phyloP scores from a whole-genome alignment of 1,140 invertebrate genomes.

The Reticulitermes speratus region DNA sequence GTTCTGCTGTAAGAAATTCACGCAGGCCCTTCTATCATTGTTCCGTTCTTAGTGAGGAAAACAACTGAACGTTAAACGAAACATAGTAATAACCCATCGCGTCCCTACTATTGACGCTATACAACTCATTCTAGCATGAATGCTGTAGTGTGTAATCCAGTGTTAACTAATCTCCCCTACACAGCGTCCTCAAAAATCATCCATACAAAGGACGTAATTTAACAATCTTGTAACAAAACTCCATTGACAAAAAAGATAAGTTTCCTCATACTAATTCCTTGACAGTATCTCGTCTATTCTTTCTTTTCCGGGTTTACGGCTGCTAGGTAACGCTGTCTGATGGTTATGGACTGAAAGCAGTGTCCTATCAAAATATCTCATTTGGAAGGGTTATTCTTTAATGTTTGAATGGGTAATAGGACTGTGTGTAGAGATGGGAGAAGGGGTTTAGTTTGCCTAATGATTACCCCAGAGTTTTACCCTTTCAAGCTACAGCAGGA shows the following conservation, averaged over 20 bases:
- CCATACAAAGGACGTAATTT: background rate
- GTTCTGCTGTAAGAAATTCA: no score
- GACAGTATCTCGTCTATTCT: background rate
- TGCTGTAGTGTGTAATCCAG: background rate
- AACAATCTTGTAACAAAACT: background rate
- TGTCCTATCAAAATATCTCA: conserved; percentile 13
- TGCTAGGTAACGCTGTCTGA: background rate
- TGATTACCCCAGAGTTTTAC: conserved; percentile 8
- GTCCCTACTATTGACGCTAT: background rate
- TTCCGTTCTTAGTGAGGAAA: background rate
- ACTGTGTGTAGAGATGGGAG: background rate
- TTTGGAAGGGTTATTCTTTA: conserved; percentile 19
- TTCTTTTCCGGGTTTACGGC: background rate
- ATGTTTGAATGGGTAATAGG: conserved; percentile 18
- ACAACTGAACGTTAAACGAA: background rate
- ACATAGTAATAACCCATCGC: background rate
- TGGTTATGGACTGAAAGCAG: conserved; percentile 14
- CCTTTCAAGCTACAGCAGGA: conserved; percentile 7
- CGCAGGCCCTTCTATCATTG: background rate
- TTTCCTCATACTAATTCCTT: background rate
- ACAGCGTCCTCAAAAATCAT: background rate
- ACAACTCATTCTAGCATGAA: background rate
- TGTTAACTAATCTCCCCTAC: background rate
- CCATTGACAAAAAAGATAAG: background rate
- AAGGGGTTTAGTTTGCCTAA: background rate